These are phyloP conservation scores for Maniola jurtina DNA, from an alignment of 1,140 invertebrate species.

Conservation along the genomic window DNA sequence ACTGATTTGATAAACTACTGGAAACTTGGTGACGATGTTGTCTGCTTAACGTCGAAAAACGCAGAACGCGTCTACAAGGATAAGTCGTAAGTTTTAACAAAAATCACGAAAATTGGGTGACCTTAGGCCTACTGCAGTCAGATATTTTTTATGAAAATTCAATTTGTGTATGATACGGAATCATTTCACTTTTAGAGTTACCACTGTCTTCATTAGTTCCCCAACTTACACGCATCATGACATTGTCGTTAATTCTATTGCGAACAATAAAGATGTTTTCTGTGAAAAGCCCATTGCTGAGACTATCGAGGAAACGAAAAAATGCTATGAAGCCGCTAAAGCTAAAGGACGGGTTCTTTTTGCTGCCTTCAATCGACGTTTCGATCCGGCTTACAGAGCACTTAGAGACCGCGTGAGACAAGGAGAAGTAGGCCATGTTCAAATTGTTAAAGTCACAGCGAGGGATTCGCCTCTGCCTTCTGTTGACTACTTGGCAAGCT, in stretches of 20 bases:
- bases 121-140: too few species aligned
- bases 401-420: slow-evolving; percentile 76
- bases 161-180: neutral
- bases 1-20: slow-evolving; percentile 75
- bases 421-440: slow-evolving; percentile 82
- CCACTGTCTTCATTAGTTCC: slow-evolving; percentile 80
- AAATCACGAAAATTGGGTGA: neutral
- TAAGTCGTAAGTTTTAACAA: slow-evolving; percentile 68
- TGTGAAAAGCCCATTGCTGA: slow-evolving; percentile 87
- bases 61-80: slow-evolving; percentile 78
- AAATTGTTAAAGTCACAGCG: slow-evolving; percentile 81
- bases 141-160: neutral
- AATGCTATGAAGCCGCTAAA: slow-evolving; percentile 81
- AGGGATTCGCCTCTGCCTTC: slow-evolving; percentile 82
- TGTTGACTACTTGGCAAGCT: slow-evolving; percentile 68
- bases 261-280: slow-evolving; percentile 82
- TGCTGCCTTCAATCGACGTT: slow-evolving; percentile 85
- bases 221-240: slow-evolving; percentile 82
- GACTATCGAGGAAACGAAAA: slow-evolving; percentile 72
- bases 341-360: slow-evolving; percentile 80
- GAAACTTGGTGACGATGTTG: slow-evolving; percentile 67
- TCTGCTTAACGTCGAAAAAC: slow-evolving; percentile 78
- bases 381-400: slow-evolving; percentile 82
- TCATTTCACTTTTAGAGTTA: slow-evolving; percentile 66
- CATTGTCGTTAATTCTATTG: slow-evolving; percentile 80